Base-by-base conservation (phyloP, 2,797 vertebrate species). In the Argentina silus region DNA sequence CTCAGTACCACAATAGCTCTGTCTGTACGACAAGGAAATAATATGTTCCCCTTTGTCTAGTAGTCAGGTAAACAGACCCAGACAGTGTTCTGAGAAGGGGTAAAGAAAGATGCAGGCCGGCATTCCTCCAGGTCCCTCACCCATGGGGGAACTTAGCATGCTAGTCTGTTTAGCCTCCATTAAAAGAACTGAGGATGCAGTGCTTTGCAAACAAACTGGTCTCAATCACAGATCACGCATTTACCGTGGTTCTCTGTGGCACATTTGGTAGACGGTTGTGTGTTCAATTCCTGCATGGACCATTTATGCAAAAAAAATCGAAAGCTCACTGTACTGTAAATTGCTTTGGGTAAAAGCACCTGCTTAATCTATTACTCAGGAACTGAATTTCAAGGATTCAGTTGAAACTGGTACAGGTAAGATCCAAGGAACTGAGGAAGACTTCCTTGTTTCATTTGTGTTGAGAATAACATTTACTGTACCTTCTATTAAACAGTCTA, bases 1-100 rank as follows among this genome's bases (percentile, higher is more conserved):
- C 51, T 78, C 56, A 69, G 82, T 85, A 82, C 87, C 55, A 90
- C 84, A 94, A 93, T 86, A 90, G 87, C 71, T 72, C 76, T 86
- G 88, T 83, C 89, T 91, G 86, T 75, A 90, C 81, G 77, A 91
- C 92, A 92, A 90, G 92, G 88, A 89, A 92, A 90, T 89, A 91
- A 85, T 87, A 85, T 83, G 84, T 91, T 93, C 81, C 80, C 85
- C 81, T 91, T 92, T 89, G 90, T 91, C 80, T 80, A 36, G 48
- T 77, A 36, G 73, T 89, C 78, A 81, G 75, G 69, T 81, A 75
- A 89, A 81, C 66, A 53, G 77, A 82, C 74, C 81, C 83, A 81
- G 85, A 81, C 89, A 86, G 75, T 70, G 72, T 87, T 93, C 85
- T 83, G 79, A 86, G 72, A 86, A n/a, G 76, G 76, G 62, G 74